A percentile compares a stretch with the other conserved stretches of the same genome.
These are phyloP conservation scores for Mormyrops attenuatus DNA, from an alignment of 2,797 vertebrate species.

Conservation along the genomic window DNA sequence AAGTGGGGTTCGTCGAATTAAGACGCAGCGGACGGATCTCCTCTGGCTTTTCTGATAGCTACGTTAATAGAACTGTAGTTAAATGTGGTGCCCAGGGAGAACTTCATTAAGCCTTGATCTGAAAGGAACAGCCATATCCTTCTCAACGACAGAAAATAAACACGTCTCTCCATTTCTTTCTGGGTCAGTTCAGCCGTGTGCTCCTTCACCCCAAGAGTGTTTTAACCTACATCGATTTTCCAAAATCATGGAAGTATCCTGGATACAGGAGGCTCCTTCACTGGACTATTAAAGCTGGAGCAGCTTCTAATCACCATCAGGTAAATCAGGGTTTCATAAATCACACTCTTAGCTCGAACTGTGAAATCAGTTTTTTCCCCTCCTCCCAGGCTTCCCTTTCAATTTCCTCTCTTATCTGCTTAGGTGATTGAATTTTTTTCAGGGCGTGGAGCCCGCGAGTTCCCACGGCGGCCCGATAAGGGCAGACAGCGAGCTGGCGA, in stretches of 20 bases:
- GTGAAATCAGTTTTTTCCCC: constrained; percentile 22
- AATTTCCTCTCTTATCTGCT: constrained; percentile 30
- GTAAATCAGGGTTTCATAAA: constrained; percentile 27
- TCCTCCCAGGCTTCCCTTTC: not conserved
- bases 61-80: not conserved
- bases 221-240: not conserved
- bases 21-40: not conserved
- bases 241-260: not conserved
- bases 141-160: not conserved
- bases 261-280: constrained; percentile 16
- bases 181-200: not conserved
- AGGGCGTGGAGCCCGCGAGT: not conserved
- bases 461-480: not conserved
- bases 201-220: not conserved
- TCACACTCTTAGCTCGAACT: constrained; percentile 18
- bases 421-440: constrained; percentile 28
- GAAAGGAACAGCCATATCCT: not conserved
- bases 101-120: not conserved
- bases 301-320: constrained; percentile 23
- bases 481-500: not conserved
- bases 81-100: not conserved
- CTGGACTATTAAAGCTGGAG: constrained; percentile 14
- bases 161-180: not conserved
- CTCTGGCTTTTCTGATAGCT: not conserved
- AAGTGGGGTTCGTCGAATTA: not conserved